A percentile compares a stretch with the other conserved stretches of the same genome.
Conservation (phyloP, 2,888 invertebrate species). For the Clistopyga incitator region DNA sequence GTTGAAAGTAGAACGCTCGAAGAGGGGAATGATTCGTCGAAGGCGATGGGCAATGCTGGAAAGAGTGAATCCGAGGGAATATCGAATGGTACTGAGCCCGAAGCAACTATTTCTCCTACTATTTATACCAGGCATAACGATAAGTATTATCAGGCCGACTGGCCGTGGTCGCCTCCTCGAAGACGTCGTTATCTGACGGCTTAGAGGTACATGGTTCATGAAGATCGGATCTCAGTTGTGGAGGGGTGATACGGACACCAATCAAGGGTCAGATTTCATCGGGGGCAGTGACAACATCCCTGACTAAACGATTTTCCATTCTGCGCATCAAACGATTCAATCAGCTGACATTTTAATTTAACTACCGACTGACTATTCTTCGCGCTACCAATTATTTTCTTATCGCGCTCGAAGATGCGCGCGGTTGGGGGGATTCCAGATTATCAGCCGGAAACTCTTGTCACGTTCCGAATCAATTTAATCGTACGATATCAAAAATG, state of each 20-base stretch:
- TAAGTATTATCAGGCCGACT: slow-evolving; percentile 81
- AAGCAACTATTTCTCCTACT: slow-evolving; percentile 78
- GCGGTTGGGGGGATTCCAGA: slow-evolving; percentile 22
- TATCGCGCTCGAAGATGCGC: not conserved
- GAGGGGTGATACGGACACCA: slow-evolving; percentile 72
- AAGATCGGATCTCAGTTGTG: slow-evolving; percentile 67
- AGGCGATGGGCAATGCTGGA: not conserved
- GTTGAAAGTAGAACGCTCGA: not conserved
- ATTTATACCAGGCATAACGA: slow-evolving; percentile 79
- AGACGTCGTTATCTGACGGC: slow-evolving; percentile 76
- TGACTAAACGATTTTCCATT: slow-evolving; percentile 34
- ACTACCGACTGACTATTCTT: slow-evolving; percentile 11
- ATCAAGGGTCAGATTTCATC: slow-evolving; percentile 72
- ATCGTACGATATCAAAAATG: slow-evolving; percentile 30
- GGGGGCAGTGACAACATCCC: slow-evolving; percentile 62
- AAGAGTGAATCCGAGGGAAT: slow-evolving; percentile 54
- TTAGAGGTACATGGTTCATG: slow-evolving; percentile 78
- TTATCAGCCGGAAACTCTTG: slow-evolving; percentile 54
- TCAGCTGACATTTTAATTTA: slow-evolving; percentile 17
- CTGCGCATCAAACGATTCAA: slow-evolving; percentile 33
- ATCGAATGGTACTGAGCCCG: slow-evolving; percentile 77
- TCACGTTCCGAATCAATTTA: slow-evolving; percentile 24
- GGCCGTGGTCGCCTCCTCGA: slow-evolving; percentile 75
- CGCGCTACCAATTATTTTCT: not conserved
- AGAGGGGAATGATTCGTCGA: not conserved